Conservation (phyloP, 1,140 invertebrate species). For the Drosophila bipectinata region DNA sequence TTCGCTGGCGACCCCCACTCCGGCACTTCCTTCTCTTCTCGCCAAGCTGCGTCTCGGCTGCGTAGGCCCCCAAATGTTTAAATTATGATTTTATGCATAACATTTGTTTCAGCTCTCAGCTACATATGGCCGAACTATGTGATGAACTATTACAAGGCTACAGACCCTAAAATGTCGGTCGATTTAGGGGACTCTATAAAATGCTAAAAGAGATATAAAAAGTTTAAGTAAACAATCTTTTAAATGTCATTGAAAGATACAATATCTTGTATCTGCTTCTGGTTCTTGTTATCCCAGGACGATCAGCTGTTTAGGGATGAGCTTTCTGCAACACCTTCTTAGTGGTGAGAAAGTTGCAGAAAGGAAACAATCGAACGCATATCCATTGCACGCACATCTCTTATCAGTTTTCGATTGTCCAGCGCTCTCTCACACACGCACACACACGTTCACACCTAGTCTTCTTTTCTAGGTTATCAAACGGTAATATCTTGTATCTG, state of each 20-base stretch:
- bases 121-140: constrained; percentile 31
- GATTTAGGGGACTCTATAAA: constrained; percentile 12
- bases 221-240: neutral
- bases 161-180: constrained; percentile 7
- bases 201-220: neutral
- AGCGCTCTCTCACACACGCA: no score
- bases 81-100: constrained; percentile 65
- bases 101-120: constrained; percentile 40
- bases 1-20: neutral
- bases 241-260: no score
- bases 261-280: no score
- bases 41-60: neutral
- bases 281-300: no score
- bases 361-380: no score
- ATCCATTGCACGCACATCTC: constrained; percentile 13
- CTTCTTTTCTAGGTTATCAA: constrained; percentile 74
- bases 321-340: no score
- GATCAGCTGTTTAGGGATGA: no score
- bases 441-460: constrained; percentile 31
- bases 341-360: no score
- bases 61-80: constrained; percentile 50
- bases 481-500: constrained; percentile 43
- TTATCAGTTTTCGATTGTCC: constrained; percentile 51
- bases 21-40: constrained; percentile 5
- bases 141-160: constrained; percentile 53